Evolutionary conservation across 2,797 vertebrate genomes (phyloP).

Genomic region (Catamblyrhynchus diadema): DNA sequence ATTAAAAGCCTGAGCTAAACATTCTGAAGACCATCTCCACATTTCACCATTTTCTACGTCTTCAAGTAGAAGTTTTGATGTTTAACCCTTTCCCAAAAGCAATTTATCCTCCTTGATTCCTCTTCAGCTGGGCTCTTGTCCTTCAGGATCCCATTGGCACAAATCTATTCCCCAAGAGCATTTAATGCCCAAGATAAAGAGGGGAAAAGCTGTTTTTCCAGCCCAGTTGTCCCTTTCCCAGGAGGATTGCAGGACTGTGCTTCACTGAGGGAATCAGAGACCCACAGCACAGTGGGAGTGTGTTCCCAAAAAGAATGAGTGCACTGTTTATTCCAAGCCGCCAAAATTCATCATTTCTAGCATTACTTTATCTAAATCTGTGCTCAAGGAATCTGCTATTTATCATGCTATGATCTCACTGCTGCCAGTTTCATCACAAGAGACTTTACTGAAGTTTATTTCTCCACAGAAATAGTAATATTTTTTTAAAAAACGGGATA

Average conservation of each 20-base stretch:
- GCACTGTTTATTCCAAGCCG: not conserved
- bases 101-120: not conserved
- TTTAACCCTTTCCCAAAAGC: not conserved
- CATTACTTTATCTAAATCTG: not conserved
- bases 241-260: not conserved
- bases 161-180: not conserved
- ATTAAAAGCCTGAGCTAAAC: not conserved
- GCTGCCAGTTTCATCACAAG: not conserved
- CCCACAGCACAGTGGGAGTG: not conserved
- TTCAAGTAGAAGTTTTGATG: not conserved
- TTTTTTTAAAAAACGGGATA: not conserved
- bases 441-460: not conserved
- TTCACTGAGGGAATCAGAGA: not conserved
- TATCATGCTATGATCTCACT: not conserved
- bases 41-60: not conserved
- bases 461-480: not conserved
- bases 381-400: not conserved
- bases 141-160: not conserved
- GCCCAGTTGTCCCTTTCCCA: not conserved
- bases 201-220: conserved; percentile 16
- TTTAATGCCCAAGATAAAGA: not conserved
- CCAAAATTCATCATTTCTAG: not conserved
- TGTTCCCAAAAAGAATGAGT: not conserved
- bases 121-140: not conserved
- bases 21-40: not conserved